phyloP scores from a whole-genome alignment of 64 coral and sea anemone species.

The Stichodactyla mertensii region DNA sequence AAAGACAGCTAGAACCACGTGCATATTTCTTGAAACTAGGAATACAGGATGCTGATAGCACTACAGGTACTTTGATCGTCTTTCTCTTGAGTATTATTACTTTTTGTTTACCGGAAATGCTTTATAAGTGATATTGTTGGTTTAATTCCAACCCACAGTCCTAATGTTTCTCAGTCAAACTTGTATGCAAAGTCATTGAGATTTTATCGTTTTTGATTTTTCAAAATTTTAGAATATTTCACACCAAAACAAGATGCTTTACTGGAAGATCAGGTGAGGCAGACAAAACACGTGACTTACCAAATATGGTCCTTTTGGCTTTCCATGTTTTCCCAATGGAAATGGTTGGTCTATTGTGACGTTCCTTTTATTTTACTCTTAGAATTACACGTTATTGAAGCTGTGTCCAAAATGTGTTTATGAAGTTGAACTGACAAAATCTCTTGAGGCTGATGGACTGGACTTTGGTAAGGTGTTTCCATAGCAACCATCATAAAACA shows the following conservation, averaged over 20 bases:
- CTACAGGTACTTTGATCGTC: conserved; percentile 14
- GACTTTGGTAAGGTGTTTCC: conserved; percentile 60
- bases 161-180: too few relatives aligned
- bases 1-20: conserved; percentile 76
- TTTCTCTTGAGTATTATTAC: background rate
- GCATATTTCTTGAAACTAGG: conserved; percentile 80
- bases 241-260: conserved; percentile 54
- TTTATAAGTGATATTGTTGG: background rate
- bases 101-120: background rate
- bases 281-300: background rate
- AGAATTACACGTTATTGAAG: conserved; percentile 77
- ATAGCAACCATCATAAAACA: background rate
- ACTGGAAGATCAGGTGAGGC: conserved; percentile 59
- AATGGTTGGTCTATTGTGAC: too few relatives aligned
- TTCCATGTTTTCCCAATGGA: too few relatives aligned
- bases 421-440: conserved; percentile 69
- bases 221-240: conserved; percentile 24
- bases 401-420: conserved; percentile 75
- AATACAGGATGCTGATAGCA: conserved; percentile 53
- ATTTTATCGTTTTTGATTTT: background rate
- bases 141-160: background rate
- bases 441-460: conserved; percentile 63
- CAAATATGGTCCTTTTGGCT: too few relatives aligned
- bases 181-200: too few relatives aligned
- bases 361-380: background rate